Evolutionary conservation across 2,888 invertebrate species (phyloP).

Genomic region (Mylabris sibirica): DNA sequence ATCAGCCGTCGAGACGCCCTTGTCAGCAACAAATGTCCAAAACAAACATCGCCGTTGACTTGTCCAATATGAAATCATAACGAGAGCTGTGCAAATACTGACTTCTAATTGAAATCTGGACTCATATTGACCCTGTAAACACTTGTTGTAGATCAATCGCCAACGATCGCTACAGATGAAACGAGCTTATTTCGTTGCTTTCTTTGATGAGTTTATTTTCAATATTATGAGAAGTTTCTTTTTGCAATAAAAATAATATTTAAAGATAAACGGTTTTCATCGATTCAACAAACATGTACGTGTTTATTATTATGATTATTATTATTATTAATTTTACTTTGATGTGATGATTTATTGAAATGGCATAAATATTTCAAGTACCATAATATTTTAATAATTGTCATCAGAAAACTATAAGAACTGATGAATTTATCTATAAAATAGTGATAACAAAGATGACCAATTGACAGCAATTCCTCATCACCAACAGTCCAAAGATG

Average conservation of each 20-base stretch:
- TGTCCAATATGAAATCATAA: constrained; percentile 63
- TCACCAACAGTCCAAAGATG: constrained; percentile 53
- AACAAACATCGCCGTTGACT: constrained; percentile 49
- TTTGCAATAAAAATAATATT: constrained; percentile 9
- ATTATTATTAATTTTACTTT: constrained; percentile 2
- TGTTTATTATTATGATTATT: background rate
- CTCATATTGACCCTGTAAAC: constrained; percentile 62
- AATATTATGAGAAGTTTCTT: constrained; percentile 41
- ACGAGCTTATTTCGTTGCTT: constrained; percentile 52
- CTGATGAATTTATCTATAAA: constrained; percentile 9
- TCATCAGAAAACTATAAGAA: background rate
- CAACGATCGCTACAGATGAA: constrained; percentile 51
- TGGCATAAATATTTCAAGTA: background rate
- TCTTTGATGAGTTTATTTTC: constrained; percentile 57
- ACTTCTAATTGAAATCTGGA: constrained; percentile 62
- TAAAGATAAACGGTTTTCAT: constrained; percentile 10
- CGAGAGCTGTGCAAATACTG: constrained; percentile 61
- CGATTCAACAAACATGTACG: constrained; percentile 9
- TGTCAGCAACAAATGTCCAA: constrained; percentile 37
- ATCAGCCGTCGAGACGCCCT: constrained; percentile 31
- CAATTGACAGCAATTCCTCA: constrained; percentile 59
- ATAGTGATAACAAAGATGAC: constrained; percentile 51
- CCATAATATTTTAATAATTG: background rate
- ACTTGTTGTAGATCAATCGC: constrained; percentile 60
- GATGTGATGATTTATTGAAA: constrained; percentile 5